phyloP scores from a whole-genome alignment of 64 coral and sea anemone genomes.

The Actinia tenebrosa region DNA sequence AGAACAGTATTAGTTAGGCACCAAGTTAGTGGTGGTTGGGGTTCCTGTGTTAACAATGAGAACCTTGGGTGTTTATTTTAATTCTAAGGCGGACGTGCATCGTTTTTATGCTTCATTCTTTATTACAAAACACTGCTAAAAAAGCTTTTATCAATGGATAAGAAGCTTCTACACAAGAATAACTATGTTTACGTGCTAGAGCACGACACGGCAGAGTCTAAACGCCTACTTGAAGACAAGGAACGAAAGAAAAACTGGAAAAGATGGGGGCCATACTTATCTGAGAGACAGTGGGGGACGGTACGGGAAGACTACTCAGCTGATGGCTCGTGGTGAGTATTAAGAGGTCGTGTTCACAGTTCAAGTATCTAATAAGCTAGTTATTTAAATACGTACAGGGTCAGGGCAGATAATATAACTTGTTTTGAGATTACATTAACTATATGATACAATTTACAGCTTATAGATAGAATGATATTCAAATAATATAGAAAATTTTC shows the following conservation, averaged over 20 bases:
- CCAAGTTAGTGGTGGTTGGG: too few species aligned
- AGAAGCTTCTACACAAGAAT: background rate
- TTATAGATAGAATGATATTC: too few species aligned
- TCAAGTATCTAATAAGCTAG: background rate
- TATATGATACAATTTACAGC: too few species aligned
- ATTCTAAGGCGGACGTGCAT: too few species aligned
- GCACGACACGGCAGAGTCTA: conserved; percentile 38
- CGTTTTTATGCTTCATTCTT: background rate
- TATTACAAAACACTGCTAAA: background rate
- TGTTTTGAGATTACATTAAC: too few species aligned
- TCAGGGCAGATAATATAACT: background rate
- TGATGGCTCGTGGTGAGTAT: conserved; percentile 80
- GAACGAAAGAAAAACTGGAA: conserved; percentile 89
- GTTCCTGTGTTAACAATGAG: too few species aligned
- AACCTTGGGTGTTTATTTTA: too few species aligned
- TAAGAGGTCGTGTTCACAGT: background rate
- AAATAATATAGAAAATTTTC: too few species aligned
- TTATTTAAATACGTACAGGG: background rate
- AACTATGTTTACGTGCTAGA: background rate
- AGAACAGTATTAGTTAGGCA: too few species aligned
- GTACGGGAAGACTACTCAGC: conserved; percentile 92
- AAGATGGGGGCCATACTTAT: conserved; percentile 93
- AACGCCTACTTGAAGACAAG: conserved; percentile 66
- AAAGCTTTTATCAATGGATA: background rate
- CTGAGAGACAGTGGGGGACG: conserved; percentile 70